Conservation (phyloP, 2,888 invertebrate genomes). For the Macrophya annulata region DNA sequence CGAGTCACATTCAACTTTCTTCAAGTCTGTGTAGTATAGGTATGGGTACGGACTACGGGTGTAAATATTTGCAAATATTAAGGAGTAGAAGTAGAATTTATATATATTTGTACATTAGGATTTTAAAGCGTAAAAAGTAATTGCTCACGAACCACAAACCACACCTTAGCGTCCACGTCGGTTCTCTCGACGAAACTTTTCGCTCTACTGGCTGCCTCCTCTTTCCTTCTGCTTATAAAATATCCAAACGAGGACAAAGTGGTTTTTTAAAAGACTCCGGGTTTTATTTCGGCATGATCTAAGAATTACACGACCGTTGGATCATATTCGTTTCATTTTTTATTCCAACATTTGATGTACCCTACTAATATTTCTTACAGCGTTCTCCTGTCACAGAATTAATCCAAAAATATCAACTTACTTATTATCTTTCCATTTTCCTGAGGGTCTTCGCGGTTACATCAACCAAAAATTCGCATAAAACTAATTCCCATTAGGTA, state of each 20-base stretch:
- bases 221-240: conserved; percentile 25
- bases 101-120: neutral
- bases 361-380: neutral
- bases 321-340: neutral
- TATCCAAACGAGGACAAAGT: conserved; percentile 41
- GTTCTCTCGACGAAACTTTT: conserved; percentile 23
- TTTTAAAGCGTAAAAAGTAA: conserved; percentile 1
- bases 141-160: neutral
- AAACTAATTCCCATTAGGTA: conserved; percentile 4
- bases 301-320: neutral
- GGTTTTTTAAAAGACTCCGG: conserved; percentile 10
- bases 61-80: neutral
- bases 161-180: neutral
- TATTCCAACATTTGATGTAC: neutral
- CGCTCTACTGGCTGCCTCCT: conserved; percentile 20
- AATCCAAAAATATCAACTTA: neutral
- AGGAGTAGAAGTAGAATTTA: neutral
- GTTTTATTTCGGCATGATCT: neutral
- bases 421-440: neutral
- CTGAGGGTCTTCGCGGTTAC: neutral
- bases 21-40: neutral
- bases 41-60: too few relatives aligned
- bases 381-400: neutral
- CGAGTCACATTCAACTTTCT: conserved; percentile 16
- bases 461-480: neutral